Base-by-base conservation (phyloP, 1,140 invertebrate species). In the Brachionus paranguensis region DNA sequence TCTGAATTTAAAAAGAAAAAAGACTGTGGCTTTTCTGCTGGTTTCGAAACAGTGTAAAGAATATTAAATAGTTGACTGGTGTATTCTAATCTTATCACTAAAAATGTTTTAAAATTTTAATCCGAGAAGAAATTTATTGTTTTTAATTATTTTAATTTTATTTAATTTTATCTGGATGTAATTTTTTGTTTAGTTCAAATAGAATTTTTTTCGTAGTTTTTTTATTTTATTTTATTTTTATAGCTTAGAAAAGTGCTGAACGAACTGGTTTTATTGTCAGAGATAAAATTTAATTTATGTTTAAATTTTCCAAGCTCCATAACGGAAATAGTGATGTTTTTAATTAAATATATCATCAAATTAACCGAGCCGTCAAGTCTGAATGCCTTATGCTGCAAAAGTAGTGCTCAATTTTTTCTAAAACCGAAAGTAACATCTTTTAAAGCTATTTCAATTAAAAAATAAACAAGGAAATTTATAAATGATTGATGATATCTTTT, bases 121-220 rank as follows among this genome's bases (percentile, higher is more conserved):
- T 72, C 68, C 68, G 41, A 72, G 33, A 72, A 72, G 33, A 72
- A 68, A 43, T 72, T 72, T 72, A 72, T 72, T 72, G 68, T 41
- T 72, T 72, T 72, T 72, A 72, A 72, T 72, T 72, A 72, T 72
- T 72, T 72, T 72, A 72, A 72, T 72, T 72, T 68, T 68, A 68
- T 68, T 68, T 68, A 68, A 68, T 27, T 68, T 72, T 72, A 72
- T 72, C 68, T 72, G 68, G 68, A 72, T 72, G 68, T 72, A 72
- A 72, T 72, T 72, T 72, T 72, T 72, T 70, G 47, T 60, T 60
- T 60, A 60, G 53, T 60, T 60, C 53, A 60, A 60, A 60, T 60
- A 8, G 53, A 60, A 60, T 7, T 68, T 68, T 68, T 68, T 72
- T 43, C 33, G 41, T 43, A 43, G 17, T 43, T 72, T 43, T 17